These are phyloP conservation scores for Abrostola triplasia DNA, from an alignment of 2,888 invertebrate genomes.

Conservation along the genomic window DNA sequence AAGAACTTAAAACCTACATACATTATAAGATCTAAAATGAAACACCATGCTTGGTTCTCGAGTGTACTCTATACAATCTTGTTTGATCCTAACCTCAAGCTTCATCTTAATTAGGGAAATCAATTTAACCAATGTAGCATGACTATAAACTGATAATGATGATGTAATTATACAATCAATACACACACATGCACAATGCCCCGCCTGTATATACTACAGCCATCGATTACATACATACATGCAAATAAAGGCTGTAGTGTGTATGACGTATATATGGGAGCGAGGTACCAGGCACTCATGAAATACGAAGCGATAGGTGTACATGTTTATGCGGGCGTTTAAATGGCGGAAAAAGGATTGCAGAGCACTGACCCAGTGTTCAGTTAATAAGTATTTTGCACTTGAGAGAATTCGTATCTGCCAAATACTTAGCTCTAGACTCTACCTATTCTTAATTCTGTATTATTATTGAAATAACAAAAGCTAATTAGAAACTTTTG, in stretches of 20 bases:
- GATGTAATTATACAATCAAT: conserved; percentile 73
- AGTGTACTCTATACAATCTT: conserved; percentile 16
- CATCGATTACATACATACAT: conserved; percentile 51
- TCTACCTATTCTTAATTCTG: conserved; percentile 5
- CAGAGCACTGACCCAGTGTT: conserved; percentile 42
- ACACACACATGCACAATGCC: conserved; percentile 47
- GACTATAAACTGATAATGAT: conserved; percentile 73
- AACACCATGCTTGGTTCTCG: conserved; percentile 15
- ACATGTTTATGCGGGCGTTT: conserved; percentile 53
- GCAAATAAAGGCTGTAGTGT: conserved; percentile 48
- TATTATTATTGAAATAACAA: not conserved
- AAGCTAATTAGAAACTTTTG: not conserved
- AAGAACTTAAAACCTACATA: conserved; percentile 9
- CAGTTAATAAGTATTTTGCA: conserved; percentile 33
- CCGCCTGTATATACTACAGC: conserved; percentile 38
- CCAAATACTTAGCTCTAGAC: conserved; percentile 12
- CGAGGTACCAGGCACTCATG: conserved; percentile 55
- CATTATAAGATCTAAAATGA: conserved; percentile 9
- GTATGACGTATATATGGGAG: conserved; percentile 48
- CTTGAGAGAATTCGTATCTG: conserved; percentile 17
- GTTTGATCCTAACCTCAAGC: conserved; percentile 48
- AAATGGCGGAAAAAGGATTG: conserved; percentile 49
- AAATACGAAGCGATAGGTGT: conserved; percentile 49
- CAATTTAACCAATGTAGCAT: conserved; percentile 72
- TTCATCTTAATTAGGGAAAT: conserved; percentile 74